phyloP scores from a whole-genome alignment of 2,797 vertebrate genomes.

The Acipenser ruthenus region DNA sequence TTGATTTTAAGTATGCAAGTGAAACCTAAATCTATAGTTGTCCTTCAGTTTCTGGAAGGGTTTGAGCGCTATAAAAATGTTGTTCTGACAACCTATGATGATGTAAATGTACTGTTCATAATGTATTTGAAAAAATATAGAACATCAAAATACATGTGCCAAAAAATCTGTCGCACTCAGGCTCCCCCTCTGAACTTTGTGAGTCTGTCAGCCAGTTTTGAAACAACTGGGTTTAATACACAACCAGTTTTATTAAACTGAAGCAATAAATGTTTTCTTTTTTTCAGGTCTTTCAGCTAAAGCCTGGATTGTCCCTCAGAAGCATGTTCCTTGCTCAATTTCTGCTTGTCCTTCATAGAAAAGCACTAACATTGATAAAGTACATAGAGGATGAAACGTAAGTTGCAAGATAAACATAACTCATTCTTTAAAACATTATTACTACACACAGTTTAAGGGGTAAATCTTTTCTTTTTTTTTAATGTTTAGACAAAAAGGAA shows the following conservation, averaged over 20 bases:
- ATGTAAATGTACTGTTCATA: no score
- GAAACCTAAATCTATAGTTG: no score
- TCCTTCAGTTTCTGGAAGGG: no score
- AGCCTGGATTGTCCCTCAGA: conserved; percentile 82
- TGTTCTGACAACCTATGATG: no score
- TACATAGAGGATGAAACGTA: conserved; percentile 98
- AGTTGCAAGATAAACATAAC: conserved; percentile 36
- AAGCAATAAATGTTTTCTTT: conserved; percentile 28
- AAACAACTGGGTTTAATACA: background rate
- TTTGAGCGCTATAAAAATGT: no score
- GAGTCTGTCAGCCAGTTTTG: no score
- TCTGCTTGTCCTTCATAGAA: conserved; percentile 88
- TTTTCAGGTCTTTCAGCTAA: conserved; percentile 87
- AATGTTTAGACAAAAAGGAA: conserved; percentile 80
- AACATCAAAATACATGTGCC: no score
- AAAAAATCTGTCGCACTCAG: conserved; percentile 12
- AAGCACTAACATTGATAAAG: conserved; percentile 90
- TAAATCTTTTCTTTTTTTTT: conserved; percentile 7
- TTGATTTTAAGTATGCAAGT: no score
- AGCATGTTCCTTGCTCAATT: conserved; percentile 90
- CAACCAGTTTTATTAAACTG: conserved; percentile 13
- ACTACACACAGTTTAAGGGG: conserved; percentile 7
- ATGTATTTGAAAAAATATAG: no score
- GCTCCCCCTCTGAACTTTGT: background rate
- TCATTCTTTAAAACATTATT: no score